These are phyloP conservation scores for Erpornis zantholeuca DNA, from an alignment of 2,113 vertebrate species.

Conservation along the genomic window DNA sequence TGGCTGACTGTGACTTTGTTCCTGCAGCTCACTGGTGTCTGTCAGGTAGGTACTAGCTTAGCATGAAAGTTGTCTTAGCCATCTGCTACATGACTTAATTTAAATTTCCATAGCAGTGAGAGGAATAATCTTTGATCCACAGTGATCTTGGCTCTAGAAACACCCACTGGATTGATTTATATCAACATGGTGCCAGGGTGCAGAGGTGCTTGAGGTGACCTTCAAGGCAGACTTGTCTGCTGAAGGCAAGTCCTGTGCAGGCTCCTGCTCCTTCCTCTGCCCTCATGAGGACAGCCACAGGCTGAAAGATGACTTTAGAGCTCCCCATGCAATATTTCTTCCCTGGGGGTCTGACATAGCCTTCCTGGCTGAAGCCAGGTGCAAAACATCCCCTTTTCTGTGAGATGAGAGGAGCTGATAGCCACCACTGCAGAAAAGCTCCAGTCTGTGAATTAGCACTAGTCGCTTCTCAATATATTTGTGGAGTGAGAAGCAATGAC, in stretches of 20 bases:
- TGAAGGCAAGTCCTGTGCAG: neutral
- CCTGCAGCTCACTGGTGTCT: neutral
- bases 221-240: neutral
- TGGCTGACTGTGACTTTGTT: fast-evolving
- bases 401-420: neutral
- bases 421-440: neutral
- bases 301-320: neutral
- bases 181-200: neutral
- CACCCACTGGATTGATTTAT: neutral
- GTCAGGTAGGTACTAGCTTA: neutral
- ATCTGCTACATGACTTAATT: neutral
- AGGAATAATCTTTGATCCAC: neutral
- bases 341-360: neutral
- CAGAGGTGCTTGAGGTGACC: neutral
- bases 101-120: neutral
- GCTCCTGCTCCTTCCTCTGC: neutral
- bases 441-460: neutral
- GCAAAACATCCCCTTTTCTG: neutral
- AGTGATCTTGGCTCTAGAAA: neutral
- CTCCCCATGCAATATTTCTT: neutral
- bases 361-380: neutral
- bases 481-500: neutral
- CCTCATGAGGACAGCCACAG: neutral
- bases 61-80: neutral
- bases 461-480: fast-evolving